Percentiles rank a stretch among this genome's conserved stretches.
Evolutionary conservation across 2,113 vertebrate genomes (phyloP).

Genomic region (Salvelinus namaycush): DNA sequence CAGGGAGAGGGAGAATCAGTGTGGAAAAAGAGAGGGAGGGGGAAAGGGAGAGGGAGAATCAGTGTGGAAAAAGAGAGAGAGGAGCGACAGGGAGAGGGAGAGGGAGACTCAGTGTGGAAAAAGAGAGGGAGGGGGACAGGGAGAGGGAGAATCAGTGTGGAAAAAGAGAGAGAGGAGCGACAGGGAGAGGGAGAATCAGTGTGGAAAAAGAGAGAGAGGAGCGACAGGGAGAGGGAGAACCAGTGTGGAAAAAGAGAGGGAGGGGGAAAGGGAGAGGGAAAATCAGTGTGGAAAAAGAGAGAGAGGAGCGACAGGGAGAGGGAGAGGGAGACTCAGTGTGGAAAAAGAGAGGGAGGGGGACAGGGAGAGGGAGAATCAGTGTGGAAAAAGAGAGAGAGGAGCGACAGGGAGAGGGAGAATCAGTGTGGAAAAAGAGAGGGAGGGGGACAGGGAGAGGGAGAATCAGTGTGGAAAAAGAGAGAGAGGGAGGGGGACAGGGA

Average conservation of each 20-base stretch:
- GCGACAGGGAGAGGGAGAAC: conserved; percentile 22
- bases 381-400: conserved; percentile 17
- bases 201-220: conserved; percentile 17
- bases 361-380: conserved; percentile 21
- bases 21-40: conserved; percentile 15
- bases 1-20: conserved; percentile 21
- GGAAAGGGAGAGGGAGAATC: conserved; percentile 21
- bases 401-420: conserved; percentile 22
- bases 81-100: conserved; percentile 25
- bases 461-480: conserved; percentile 11
- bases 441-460: conserved; percentile 26
- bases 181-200: conserved; percentile 21
- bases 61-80: conserved; percentile 18
- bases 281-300: conserved; percentile 10
- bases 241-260: conserved; percentile 17
- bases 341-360: conserved; percentile 20
- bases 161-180: conserved; percentile 20
- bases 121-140: conserved; percentile 28
- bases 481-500: conserved; percentile 33
- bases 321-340: conserved; percentile 6
- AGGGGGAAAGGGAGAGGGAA: conserved; percentile 25
- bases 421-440: conserved; percentile 25
- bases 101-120: conserved; percentile 10
- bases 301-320: conserved; percentile 30
- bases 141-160: conserved; percentile 11